Percentiles rank a stretch among this genome's conserved stretches.
Evolutionary conservation across 2,113 vertebrate species (phyloP).

Genomic region (Microtus oregoni): DNA sequence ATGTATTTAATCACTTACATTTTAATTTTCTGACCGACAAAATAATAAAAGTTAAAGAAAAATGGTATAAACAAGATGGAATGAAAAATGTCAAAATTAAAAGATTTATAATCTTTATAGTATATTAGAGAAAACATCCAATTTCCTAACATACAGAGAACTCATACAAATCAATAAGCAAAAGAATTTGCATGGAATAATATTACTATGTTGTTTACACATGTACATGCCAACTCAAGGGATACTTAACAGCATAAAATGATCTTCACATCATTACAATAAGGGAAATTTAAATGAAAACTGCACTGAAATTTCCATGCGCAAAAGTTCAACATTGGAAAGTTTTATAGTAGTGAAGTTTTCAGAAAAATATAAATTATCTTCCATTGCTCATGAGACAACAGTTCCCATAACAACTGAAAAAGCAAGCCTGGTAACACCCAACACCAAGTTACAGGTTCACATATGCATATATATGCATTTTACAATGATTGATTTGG

Average conservation of each 20-base stretch:
- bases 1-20: conserved; percentile 40
- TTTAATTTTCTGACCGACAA: neutral
- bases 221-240: neutral
- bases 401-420: neutral
- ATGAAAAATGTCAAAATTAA: conserved; percentile 32
- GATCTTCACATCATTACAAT: neutral
- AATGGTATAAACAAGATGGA: conserved; percentile 16
- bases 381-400: neutral
- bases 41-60: neutral
- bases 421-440: neutral
- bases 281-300: neutral
- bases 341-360: neutral
- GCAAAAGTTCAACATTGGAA: neutral
- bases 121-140: neutral
- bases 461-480: neutral
- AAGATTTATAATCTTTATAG: neutral
- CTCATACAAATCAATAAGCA: neutral
- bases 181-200: neutral
- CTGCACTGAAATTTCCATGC: neutral
- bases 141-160: conserved; percentile 45
- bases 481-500: neutral
- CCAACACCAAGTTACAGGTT: neutral
- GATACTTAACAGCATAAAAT: neutral
- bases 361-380: conserved; percentile 2
- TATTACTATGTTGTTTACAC: neutral